These are phyloP conservation scores for Betta splendens DNA, from an alignment of 2,797 vertebrate genomes.

Conservation along the genomic window DNA sequence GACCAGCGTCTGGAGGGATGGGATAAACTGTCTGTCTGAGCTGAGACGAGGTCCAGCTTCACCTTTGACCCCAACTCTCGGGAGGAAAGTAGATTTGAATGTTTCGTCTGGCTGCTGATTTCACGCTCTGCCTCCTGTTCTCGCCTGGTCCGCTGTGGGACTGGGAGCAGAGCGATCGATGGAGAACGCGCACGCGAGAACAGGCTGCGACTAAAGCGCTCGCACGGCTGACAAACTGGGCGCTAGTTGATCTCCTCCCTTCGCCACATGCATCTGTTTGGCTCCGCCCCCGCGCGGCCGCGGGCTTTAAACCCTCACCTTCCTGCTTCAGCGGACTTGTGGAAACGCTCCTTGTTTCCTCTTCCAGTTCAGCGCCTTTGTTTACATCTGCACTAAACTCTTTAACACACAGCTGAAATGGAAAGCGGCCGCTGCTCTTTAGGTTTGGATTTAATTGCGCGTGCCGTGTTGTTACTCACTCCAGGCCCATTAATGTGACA, in stretches of 20 bases:
- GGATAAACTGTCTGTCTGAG: neutral
- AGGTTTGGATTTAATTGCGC: neutral
- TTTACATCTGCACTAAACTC: slow-evolving; percentile 2
- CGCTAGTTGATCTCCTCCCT: slow-evolving; percentile 9
- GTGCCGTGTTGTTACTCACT: neutral
- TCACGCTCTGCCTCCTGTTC: neutral
- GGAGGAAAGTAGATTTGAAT: slow-evolving; percentile 25
- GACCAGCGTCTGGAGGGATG: neutral
- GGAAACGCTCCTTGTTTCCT: neutral
- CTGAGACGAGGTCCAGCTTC: neutral
- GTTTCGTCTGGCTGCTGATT: slow-evolving; percentile 17
- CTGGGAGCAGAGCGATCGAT: slow-evolving; percentile 35
- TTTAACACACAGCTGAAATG: neutral
- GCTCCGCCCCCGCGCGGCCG: neutral
- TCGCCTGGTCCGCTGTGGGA: slow-evolving; percentile 14
- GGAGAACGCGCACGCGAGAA: slow-evolving; percentile 6
- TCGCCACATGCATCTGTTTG: neutral
- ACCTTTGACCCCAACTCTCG: slow-evolving; percentile 35
- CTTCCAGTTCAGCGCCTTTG: neutral
- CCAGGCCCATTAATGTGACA: neutral
- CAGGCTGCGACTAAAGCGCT: too few species aligned
- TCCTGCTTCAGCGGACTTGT: neutral
- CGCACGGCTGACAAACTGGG: slow-evolving; percentile 2
- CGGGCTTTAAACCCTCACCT: slow-evolving; percentile 2
- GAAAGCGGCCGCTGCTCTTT: neutral